A percentile compares a stretch with the other conserved stretches of the same genome.
Conservation (phyloP, 2,797 vertebrate genomes). For the Ambastaia sidthimunki region DNA sequence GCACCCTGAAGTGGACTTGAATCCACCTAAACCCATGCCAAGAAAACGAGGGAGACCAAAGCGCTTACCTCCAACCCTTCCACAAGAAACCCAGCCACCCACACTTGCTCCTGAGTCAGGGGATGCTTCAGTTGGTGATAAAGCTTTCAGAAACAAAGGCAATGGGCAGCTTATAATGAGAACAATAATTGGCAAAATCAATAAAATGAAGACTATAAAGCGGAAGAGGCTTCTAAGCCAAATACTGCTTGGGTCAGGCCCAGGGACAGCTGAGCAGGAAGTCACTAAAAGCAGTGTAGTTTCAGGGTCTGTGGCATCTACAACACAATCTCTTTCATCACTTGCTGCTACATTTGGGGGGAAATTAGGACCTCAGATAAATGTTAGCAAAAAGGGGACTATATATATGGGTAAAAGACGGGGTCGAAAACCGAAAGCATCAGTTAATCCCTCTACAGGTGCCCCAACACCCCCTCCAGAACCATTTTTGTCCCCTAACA, state of each 20-base stretch:
- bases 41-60: slow-evolving; percentile 96
- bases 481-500: slow-evolving; percentile 76
- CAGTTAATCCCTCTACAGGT: slow-evolving; percentile 51
- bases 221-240: slow-evolving; percentile 94
- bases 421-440: slow-evolving; percentile 92
- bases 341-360: slow-evolving; percentile 93
- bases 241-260: slow-evolving; percentile 83
- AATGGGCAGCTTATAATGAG: slow-evolving; percentile 97
- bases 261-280: slow-evolving; percentile 67
- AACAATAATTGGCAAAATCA: slow-evolving; percentile 97
- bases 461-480: slow-evolving; percentile 69
- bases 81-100: slow-evolving; percentile 89
- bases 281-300: slow-evolving; percentile 63
- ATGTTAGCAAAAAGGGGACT: slow-evolving; percentile 99
- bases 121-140: slow-evolving; percentile 79
- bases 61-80: slow-evolving; percentile 86
- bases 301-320: slow-evolving; percentile 64
- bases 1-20: slow-evolving; percentile 95
- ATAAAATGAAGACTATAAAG: slow-evolving; percentile 98
- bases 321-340: slow-evolving; percentile 84
- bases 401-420: slow-evolving; percentile 99
- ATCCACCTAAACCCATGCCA: slow-evolving; percentile 88
- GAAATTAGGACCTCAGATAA: slow-evolving; percentile 95
- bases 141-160: slow-evolving; percentile 85
- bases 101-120: slow-evolving; percentile 85